Evolutionary conservation across 2,797 vertebrate genomes (phyloP).

Genomic region (Neosalanx taihuensis): DNA sequence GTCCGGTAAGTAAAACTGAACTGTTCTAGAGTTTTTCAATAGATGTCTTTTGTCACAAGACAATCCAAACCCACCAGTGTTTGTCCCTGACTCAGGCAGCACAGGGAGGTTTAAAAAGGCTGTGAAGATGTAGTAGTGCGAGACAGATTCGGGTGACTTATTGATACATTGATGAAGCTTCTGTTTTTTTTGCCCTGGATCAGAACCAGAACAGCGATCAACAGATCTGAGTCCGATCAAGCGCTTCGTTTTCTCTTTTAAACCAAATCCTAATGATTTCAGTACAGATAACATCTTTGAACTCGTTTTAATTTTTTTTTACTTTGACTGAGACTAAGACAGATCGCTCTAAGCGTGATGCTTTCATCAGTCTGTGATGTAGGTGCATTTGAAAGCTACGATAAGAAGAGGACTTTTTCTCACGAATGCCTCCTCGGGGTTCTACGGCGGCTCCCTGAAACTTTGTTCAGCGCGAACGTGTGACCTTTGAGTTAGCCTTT

Average conservation of each 20-base stretch:
- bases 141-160: background rate
- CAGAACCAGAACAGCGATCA: no score
- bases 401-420: background rate
- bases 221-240: background rate
- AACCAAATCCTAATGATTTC: background rate
- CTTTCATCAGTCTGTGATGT: background rate
- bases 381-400: constrained; percentile 1
- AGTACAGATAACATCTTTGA: background rate
- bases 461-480: background rate
- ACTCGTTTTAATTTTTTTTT: background rate
- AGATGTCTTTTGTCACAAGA: no score
- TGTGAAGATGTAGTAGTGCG: no score
- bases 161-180: background rate
- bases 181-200: background rate
- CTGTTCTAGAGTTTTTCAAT: background rate
- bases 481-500: constrained; percentile 7
- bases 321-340: constrained; percentile 5
- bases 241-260: background rate
- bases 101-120: no score
- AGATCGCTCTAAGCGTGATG: background rate
- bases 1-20: constrained; percentile 25
- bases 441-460: background rate
- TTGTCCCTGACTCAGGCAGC: background rate
- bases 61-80: constrained; percentile 13
- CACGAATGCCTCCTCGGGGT: background rate